These are phyloP conservation scores for Anser cygnoides DNA, from an alignment of 2,113 vertebrate species.

Conservation along the genomic window DNA sequence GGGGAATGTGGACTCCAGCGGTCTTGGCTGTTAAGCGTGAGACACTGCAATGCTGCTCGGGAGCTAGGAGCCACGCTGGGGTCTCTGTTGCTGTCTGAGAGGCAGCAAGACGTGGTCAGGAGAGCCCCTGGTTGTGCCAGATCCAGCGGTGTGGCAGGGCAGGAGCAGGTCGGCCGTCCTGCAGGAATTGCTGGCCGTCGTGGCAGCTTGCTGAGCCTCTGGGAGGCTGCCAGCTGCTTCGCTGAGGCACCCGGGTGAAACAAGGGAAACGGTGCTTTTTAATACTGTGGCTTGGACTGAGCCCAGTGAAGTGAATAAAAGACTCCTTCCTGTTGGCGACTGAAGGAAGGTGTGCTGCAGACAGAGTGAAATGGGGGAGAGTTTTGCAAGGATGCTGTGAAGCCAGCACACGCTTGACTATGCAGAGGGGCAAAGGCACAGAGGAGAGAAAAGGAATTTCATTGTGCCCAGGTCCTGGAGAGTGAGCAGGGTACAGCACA, in stretches of 20 bases:
- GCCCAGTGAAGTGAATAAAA: background rate
- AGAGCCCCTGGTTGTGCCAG: no score
- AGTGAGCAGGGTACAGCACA: background rate
- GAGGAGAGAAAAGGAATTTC: background rate
- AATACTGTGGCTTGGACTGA: background rate
- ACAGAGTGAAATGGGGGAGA: background rate
- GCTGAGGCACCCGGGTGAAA: background rate
- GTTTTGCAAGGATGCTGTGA: background rate
- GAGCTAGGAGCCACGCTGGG: background rate
- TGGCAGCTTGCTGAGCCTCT: background rate
- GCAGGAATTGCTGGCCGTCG: background rate
- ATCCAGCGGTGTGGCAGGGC: no score
- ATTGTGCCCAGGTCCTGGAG: no score
- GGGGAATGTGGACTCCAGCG: background rate
- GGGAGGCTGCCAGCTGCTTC: background rate
- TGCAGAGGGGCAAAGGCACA: no score
- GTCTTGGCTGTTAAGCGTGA: background rate
- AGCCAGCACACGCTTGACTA: background rate
- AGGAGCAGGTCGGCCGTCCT: no score
- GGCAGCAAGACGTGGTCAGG: no score
- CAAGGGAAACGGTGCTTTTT: background rate
- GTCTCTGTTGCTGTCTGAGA: no score
- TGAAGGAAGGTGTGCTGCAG: background rate
- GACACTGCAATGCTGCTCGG: background rate
- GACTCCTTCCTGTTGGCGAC: background rate